Percentiles rank a stretch among this genome's conserved stretches.
Conservation (phyloP, 2,113 vertebrate genomes). For the Ceuthmochares aereus region DNA sequence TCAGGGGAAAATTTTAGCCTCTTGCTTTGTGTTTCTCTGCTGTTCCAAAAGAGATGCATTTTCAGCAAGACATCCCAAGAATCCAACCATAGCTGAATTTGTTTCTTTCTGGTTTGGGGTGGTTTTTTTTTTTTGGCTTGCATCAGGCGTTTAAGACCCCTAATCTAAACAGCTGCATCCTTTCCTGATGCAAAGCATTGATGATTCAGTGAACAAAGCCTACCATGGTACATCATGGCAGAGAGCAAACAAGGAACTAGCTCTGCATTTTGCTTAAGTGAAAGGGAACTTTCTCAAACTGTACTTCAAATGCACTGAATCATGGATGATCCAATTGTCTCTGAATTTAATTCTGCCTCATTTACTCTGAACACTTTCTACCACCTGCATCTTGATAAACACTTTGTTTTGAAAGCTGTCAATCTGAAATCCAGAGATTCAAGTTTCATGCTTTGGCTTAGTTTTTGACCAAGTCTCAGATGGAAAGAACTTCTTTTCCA, state of each 20-base stretch:
- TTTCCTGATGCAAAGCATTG: neutral
- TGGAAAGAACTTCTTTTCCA: neutral
- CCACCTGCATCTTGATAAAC: neutral
- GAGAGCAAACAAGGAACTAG: neutral
- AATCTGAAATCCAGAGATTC: neutral
- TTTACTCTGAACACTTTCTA: neutral
- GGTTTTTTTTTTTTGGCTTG: neutral
- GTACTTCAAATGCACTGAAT: neutral
- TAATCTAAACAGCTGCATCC: neutral
- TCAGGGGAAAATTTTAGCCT: neutral
- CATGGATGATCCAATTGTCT: neutral
- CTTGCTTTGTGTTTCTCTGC: neutral
- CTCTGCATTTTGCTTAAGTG: neutral
- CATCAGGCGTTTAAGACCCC: neutral
- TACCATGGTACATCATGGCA: neutral
- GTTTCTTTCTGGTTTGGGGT: neutral
- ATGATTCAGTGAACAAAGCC: neutral
- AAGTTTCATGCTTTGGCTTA: neutral
- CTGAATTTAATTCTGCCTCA: neutral
- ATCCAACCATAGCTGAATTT: rapidly evolving
- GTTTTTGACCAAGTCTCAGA: neutral
- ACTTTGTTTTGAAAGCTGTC: neutral
- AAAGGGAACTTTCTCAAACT: neutral
- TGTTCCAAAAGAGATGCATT: neutral
- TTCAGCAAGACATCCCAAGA: neutral